These are phyloP conservation scores for Muricea muricata DNA, from an alignment of 92 coral and sea anemone genomes.

Conservation along the genomic window DNA sequence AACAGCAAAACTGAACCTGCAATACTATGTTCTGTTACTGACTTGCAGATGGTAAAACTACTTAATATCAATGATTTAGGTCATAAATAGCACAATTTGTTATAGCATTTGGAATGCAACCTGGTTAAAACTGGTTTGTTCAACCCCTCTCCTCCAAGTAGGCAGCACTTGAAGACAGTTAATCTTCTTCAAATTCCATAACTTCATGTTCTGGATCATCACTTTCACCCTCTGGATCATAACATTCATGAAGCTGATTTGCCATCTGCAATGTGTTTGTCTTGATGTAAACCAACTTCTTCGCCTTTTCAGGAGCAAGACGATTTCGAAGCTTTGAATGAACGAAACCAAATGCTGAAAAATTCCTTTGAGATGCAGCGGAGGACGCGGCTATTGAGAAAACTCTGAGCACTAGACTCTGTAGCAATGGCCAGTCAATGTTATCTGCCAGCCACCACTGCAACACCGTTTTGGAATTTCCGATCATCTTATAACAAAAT, in stretches of 20 bases:
- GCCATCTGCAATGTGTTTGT: neutral
- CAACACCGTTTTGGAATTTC: slow-evolving; percentile 13
- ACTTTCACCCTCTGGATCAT: neutral
- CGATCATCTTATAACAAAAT: slow-evolving; percentile 1
- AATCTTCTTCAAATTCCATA: neutral
- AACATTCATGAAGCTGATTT: neutral
- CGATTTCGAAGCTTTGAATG: slow-evolving; percentile 8
- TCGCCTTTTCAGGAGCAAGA: neutral
- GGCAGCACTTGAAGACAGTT: too few relatives aligned
- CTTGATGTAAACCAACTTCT: slow-evolving; percentile 12
- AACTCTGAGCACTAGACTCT: neutral
- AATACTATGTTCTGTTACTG: too few relatives aligned
- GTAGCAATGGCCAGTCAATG: slow-evolving; percentile 30
- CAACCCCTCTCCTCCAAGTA: too few relatives aligned
- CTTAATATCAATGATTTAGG: too few relatives aligned
- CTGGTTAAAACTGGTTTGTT: too few relatives aligned
- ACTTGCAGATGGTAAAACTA: too few relatives aligned
- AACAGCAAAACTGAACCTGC: too few relatives aligned
- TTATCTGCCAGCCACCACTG: slow-evolving; percentile 39
- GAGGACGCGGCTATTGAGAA: slow-evolving; percentile 18
- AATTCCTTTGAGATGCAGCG: slow-evolving; percentile 5
- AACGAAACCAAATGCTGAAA: slow-evolving; percentile 5
- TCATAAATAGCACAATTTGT: too few relatives aligned
- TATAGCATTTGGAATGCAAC: too few relatives aligned
- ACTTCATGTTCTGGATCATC: neutral